phyloP scores from a whole-genome alignment of 1,140 invertebrate genomes.

The Trichoplusia ni region DNA sequence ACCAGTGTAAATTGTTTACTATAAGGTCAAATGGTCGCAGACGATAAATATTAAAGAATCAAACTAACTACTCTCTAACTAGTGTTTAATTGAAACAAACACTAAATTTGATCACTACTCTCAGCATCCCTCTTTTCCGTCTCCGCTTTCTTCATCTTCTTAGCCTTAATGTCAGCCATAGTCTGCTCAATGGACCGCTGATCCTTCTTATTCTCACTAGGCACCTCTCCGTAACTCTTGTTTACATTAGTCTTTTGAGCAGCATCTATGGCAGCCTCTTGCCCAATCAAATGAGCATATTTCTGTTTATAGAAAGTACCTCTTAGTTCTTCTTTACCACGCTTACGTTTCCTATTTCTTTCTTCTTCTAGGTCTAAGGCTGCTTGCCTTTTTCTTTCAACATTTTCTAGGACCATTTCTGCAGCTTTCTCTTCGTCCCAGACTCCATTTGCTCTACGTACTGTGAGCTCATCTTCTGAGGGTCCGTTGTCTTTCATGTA shows the following conservation, averaged over 20 bases:
- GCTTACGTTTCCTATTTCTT: slow-evolving; percentile 78
- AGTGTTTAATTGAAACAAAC: slow-evolving; percentile 25
- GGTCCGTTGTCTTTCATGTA: slow-evolving; percentile 92
- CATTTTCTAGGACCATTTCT: slow-evolving; percentile 75
- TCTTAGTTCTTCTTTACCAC: slow-evolving; percentile 69
- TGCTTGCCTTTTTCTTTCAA: slow-evolving; percentile 63
- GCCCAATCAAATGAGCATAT: slow-evolving; percentile 94
- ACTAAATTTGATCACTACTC: slow-evolving; percentile 44
- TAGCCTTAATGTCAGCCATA: slow-evolving; percentile 93
- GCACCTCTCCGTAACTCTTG: slow-evolving; percentile 95
- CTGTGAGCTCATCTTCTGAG: slow-evolving; percentile 92
- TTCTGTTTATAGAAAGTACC: slow-evolving; percentile 92
- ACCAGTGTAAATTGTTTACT: background rate
- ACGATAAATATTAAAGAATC: slow-evolving; percentile 1
- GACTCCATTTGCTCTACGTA: slow-evolving; percentile 89
- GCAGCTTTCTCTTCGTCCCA: slow-evolving; percentile 91
- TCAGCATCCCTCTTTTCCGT: slow-evolving; percentile 41
- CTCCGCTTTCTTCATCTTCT: slow-evolving; percentile 84
- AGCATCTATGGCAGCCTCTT: slow-evolving; percentile 92
- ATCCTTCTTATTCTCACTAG: slow-evolving; percentile 97
- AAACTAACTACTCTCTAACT: slow-evolving; percentile 7
- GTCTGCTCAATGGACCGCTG: slow-evolving; percentile 96
- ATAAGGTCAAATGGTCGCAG: background rate
- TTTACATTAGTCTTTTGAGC: slow-evolving; percentile 93
- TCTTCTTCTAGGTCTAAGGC: slow-evolving; percentile 77